Percentiles rank a stretch among this genome's conserved stretches.
phyloP scores from a whole-genome alignment of 2,797 vertebrate species.

The Pipistrellus pipistrellus region DNA sequence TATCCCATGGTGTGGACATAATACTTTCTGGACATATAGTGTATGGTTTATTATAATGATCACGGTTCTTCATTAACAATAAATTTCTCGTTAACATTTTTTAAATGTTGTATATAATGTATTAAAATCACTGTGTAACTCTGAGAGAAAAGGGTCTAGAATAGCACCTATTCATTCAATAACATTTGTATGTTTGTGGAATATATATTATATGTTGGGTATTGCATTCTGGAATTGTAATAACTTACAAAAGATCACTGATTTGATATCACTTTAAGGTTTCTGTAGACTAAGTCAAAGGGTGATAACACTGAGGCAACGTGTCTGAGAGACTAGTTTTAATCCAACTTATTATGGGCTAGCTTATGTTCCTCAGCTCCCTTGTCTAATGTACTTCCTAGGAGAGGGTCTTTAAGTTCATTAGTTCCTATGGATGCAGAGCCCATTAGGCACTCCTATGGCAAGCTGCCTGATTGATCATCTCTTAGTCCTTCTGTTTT shows the following conservation, averaged over 20 bases:
- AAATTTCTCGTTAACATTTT: neutral
- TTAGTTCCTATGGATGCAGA: neutral
- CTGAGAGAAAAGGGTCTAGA: neutral
- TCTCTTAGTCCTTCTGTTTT: neutral
- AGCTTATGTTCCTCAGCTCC: neutral
- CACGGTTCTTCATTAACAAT: slow-evolving; percentile 12
- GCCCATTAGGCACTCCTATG: neutral
- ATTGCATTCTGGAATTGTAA: neutral
- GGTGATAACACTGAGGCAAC: neutral
- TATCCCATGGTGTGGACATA: neutral
- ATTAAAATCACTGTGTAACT: neutral
- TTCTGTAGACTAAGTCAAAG: neutral
- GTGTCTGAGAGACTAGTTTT: neutral
- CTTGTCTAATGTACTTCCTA: slow-evolving; percentile 23
- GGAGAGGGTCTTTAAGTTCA: neutral
- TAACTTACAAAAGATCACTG: neutral
- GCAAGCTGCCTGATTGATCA: neutral
- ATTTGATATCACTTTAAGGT: slow-evolving; percentile 6
- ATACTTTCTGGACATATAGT: neutral
- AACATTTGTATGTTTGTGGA: neutral
- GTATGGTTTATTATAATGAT: neutral
- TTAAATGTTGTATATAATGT: neutral
- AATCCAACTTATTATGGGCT: neutral
- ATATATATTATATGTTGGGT: neutral
- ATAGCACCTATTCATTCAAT: neutral